These are phyloP conservation scores for Lordiphosa mommai DNA, from an alignment of 1,140 invertebrate genomes.

Conservation along the genomic window DNA sequence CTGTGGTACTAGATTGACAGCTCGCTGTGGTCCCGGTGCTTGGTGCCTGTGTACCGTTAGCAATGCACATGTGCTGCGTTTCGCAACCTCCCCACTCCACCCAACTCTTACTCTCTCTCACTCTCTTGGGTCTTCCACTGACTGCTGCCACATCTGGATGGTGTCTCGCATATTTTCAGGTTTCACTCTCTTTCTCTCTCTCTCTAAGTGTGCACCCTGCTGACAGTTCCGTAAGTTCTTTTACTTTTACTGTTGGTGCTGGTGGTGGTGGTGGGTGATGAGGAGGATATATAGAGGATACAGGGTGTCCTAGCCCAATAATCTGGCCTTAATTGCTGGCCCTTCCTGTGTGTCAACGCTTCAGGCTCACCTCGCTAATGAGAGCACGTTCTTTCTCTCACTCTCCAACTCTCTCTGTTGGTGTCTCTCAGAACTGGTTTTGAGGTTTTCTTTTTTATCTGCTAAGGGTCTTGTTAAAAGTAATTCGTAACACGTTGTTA, in stretches of 20 bases:
- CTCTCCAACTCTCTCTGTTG: slow-evolving; percentile 5
- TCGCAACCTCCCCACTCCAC: slow-evolving; percentile 39
- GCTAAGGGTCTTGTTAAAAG: slow-evolving; percentile 80
- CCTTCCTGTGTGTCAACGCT: slow-evolving; percentile 45
- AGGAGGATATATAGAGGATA: slow-evolving; percentile 1
- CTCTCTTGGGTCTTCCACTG: slow-evolving; percentile 1
- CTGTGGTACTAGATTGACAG: slow-evolving; percentile 30
- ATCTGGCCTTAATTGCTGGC: slow-evolving; percentile 51
- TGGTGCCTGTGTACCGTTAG: too few species aligned
- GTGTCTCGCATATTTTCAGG: slow-evolving; percentile 55
- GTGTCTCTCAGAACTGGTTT: slow-evolving; percentile 51
- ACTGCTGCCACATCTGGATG: slow-evolving; percentile 22
- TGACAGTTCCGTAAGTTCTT: slow-evolving; percentile 38
- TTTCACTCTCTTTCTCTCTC: slow-evolving; percentile 34
- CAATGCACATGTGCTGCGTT: slow-evolving; percentile 61
- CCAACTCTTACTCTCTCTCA: slow-evolving; percentile 14
- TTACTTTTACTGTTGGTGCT: slow-evolving; percentile 15
- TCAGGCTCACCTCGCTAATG: slow-evolving; percentile 50
- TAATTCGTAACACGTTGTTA: slow-evolving; percentile 80
- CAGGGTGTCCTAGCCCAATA: slow-evolving; percentile 13
- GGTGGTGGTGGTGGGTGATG: too few species aligned
- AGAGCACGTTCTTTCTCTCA: slow-evolving; percentile 44
- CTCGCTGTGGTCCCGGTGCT: not conserved
- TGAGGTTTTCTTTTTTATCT: slow-evolving; percentile 70
- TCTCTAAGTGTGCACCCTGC: slow-evolving; percentile 45